A percentile compares a stretch with the other conserved stretches of the same genome.
These are phyloP conservation scores for Auanema freiburgensis DNA, from an alignment of 2,888 invertebrate species.

Conservation along the genomic window DNA sequence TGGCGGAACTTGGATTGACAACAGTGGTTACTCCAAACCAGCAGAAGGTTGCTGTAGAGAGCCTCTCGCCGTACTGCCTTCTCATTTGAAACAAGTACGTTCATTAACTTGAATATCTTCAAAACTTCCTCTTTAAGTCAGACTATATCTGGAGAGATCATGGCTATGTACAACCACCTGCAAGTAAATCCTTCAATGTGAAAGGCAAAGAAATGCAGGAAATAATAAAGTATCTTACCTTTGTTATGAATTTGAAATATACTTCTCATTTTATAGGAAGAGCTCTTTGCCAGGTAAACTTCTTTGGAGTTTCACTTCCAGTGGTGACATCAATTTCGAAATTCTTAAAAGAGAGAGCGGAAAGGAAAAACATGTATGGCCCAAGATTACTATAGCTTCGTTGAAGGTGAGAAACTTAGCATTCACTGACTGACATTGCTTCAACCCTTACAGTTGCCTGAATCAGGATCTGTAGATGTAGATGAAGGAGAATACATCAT, in stretches of 20 bases:
- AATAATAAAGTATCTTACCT: no score
- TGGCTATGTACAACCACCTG: slow-evolving; percentile 28
- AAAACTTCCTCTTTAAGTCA: slow-evolving; percentile 13
- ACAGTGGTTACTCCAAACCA: slow-evolving; percentile 47
- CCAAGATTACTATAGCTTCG: slow-evolving; percentile 49
- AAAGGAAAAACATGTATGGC: slow-evolving; percentile 50
- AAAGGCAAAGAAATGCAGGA: slow-evolving; percentile 3
- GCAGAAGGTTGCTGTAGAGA: slow-evolving; percentile 38
- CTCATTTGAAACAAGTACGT: no score
- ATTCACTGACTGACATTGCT: not conserved
- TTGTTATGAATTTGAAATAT: not conserved
- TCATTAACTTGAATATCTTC: no score
- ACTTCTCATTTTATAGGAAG: slow-evolving; percentile 30
- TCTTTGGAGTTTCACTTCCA: slow-evolving; percentile 53
- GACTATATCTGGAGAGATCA: slow-evolving; percentile 34
- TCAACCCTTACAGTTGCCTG: slow-evolving; percentile 42
- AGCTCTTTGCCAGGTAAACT: slow-evolving; percentile 38
- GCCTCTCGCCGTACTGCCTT: slow-evolving; percentile 7
- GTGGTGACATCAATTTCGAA: slow-evolving; percentile 56
- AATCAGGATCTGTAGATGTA: slow-evolving; percentile 42
- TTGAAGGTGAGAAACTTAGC: slow-evolving; percentile 33
- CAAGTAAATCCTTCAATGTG: slow-evolving; percentile 17
- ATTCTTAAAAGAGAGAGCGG: slow-evolving; percentile 40
- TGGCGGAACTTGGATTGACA: slow-evolving; percentile 51
- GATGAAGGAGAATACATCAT: slow-evolving; percentile 47